Evolutionary conservation across 2,888 invertebrate genomes (phyloP).

Genomic region (Tenodera sinensis): DNA sequence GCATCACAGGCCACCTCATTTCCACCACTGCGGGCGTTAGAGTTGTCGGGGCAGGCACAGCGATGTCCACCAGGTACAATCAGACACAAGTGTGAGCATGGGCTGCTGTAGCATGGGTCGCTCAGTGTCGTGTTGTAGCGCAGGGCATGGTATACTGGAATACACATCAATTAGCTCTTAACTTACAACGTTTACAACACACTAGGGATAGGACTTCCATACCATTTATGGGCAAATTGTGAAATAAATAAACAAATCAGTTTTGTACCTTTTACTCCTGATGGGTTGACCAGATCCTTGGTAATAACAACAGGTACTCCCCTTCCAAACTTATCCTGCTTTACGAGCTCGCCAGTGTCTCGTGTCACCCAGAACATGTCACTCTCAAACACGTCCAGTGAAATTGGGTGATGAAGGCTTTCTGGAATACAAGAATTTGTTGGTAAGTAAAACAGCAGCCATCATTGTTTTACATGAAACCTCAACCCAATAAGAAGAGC

Average conservation of each 20-base stretch:
- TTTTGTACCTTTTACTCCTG: slow-evolving; percentile 71
- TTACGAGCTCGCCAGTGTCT: slow-evolving; percentile 79
- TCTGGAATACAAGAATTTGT: slow-evolving; percentile 28
- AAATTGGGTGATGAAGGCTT: slow-evolving; percentile 70
- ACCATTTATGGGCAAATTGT: too few relatives aligned
- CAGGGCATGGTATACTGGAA: slow-evolving; percentile 70
- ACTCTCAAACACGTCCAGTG: slow-evolving; percentile 91
- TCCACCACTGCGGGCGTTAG: slow-evolving; percentile 44
- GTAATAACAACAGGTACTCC: slow-evolving; percentile 83
- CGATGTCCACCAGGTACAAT: slow-evolving; percentile 82
- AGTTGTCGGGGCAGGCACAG: slow-evolving; percentile 86
- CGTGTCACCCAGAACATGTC: slow-evolving; percentile 90
- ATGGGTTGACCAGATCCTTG: slow-evolving; percentile 79
- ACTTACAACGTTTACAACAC: too few relatives aligned
- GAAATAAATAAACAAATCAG: not conserved
- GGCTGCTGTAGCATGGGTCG: slow-evolving; percentile 65
- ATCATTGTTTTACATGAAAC: too few relatives aligned
- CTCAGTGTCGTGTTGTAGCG: slow-evolving; percentile 74
- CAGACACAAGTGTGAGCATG: slow-evolving; percentile 91
- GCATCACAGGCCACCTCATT: slow-evolving; percentile 79
- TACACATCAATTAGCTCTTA: too few relatives aligned
- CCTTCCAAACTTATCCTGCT: slow-evolving; percentile 95
- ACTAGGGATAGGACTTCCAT: too few relatives aligned
- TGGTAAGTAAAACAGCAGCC: not conserved
- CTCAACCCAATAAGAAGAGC: too few relatives aligned